Evolutionary conservation across 2,797 vertebrate genomes (phyloP).

Genomic region (Myotis findleyi): DNA sequence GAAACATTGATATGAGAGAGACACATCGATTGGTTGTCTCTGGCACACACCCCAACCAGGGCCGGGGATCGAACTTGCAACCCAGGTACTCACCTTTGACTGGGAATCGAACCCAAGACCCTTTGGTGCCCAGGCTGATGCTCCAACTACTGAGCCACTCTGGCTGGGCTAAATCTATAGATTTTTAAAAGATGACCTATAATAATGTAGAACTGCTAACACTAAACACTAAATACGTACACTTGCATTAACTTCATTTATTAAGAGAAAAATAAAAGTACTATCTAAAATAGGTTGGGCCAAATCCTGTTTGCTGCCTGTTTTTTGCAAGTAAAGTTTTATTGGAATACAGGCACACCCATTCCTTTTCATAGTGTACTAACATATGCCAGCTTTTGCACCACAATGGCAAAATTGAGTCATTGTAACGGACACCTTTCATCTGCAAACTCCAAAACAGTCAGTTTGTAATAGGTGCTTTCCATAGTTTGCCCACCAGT

Average conservation of each 20-base stretch:
- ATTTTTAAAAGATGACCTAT: conserved; percentile 46
- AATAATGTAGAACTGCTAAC: conserved; percentile 66
- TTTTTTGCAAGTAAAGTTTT: conserved; percentile 51
- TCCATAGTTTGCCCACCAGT: not conserved
- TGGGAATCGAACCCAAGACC: not conserved
- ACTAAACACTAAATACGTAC: conserved; percentile 29
- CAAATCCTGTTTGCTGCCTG: conserved; percentile 31
- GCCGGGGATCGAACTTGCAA: not conserved
- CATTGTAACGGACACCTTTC: not conserved
- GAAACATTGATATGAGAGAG: not conserved
- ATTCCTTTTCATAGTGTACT: not conserved
- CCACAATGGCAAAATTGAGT: not conserved
- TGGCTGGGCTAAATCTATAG: not conserved
- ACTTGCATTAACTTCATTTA: conserved; percentile 58
- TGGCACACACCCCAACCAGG: not conserved
- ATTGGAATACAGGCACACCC: not conserved
- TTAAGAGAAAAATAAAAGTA: conserved; percentile 5
- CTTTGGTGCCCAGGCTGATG: not conserved
- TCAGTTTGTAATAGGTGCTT: not conserved
- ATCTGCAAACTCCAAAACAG: not conserved
- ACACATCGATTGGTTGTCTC: not conserved
- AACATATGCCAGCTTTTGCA: not conserved
- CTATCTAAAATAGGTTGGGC: not conserved
- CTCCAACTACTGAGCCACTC: not conserved
- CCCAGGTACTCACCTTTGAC: not conserved